Conservation (phyloP, 2,888 invertebrate species). For the Ecliptopera silaceata region DNA sequence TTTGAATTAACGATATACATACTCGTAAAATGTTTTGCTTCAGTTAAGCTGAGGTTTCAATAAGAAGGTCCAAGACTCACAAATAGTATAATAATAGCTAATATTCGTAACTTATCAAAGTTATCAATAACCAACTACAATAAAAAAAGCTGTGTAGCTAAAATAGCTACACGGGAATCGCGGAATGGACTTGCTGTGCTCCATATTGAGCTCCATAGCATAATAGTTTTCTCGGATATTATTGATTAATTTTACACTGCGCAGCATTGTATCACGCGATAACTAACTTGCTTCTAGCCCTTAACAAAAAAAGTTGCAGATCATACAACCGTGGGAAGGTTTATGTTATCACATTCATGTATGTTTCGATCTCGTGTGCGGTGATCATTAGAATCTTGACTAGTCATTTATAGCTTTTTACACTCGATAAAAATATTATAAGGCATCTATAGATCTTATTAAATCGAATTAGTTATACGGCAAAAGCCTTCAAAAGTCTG, state of each 20-base stretch:
- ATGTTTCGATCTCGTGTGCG: constrained; percentile 17
- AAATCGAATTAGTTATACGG: too few relatives aligned
- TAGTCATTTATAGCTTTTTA: not conserved
- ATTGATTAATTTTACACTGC: constrained; percentile 19
- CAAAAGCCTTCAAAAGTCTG: too few relatives aligned
- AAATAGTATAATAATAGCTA: too few relatives aligned
- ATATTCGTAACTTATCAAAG: too few relatives aligned
- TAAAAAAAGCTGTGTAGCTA: not conserved
- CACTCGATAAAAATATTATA: not conserved
- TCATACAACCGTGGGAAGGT: constrained; percentile 51
- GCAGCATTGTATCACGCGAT: constrained; percentile 55
- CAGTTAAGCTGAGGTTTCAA: too few relatives aligned
- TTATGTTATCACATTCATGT: constrained; percentile 31
- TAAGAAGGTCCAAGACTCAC: too few relatives aligned
- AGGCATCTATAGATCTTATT: too few relatives aligned
- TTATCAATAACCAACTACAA: not conserved
- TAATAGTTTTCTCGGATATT: constrained; percentile 25
- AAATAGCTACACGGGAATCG: constrained; percentile 29
- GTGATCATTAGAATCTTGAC: constrained; percentile 16
- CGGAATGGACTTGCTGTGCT: constrained; percentile 41
- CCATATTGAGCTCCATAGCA: constrained; percentile 1
- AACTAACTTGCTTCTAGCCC: constrained; percentile 43
- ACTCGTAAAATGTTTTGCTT: too few relatives aligned
- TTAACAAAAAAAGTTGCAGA: constrained; percentile 47
- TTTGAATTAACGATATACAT: too few relatives aligned